These are phyloP conservation scores for Hucho hucho DNA, from an alignment of 2,113 vertebrate species.

Conservation along the genomic window DNA sequence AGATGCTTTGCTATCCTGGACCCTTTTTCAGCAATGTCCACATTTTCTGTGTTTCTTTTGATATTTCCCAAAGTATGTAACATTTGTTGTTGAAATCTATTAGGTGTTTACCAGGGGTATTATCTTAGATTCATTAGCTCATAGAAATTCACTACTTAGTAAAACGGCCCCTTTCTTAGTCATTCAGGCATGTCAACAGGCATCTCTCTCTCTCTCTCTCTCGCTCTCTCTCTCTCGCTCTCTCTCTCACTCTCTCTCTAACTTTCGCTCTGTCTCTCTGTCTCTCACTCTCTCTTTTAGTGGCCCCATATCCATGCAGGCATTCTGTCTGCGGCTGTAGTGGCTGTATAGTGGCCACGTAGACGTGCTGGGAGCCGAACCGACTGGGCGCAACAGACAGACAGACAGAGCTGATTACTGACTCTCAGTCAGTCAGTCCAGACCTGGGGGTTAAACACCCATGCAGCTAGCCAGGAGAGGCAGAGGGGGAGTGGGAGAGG, in stretches of 20 bases:
- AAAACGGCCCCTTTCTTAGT: too few species aligned
- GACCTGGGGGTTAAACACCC: conserved; percentile 51
- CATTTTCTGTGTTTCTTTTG: not conserved
- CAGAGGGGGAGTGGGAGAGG: conserved; percentile 14
- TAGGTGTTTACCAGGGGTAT: not conserved
- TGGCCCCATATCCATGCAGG: too few species aligned
- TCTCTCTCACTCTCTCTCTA: too few species aligned
- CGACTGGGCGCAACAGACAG: not conserved
- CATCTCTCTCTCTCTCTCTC: too few species aligned
- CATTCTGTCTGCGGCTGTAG: too few species aligned
- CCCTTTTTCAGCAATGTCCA: not conserved
- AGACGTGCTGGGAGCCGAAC: not conserved
- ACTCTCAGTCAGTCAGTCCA: conserved; percentile 17
- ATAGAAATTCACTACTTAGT: too few species aligned
- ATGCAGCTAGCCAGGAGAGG: conserved; percentile 53
- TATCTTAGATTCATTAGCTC: not conserved
- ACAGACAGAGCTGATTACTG: conserved; percentile 56
- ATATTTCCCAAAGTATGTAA: not conserved
- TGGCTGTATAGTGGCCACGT: too few species aligned
- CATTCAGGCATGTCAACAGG: too few species aligned
- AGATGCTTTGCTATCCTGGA: conserved; percentile 40
- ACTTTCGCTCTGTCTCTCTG: too few species aligned
- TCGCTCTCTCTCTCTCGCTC: too few species aligned
- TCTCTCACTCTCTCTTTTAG: too few species aligned
- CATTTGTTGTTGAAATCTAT: too few species aligned